phyloP scores from a whole-genome alignment of 2,797 vertebrate species.

The Avahi laniger region DNA sequence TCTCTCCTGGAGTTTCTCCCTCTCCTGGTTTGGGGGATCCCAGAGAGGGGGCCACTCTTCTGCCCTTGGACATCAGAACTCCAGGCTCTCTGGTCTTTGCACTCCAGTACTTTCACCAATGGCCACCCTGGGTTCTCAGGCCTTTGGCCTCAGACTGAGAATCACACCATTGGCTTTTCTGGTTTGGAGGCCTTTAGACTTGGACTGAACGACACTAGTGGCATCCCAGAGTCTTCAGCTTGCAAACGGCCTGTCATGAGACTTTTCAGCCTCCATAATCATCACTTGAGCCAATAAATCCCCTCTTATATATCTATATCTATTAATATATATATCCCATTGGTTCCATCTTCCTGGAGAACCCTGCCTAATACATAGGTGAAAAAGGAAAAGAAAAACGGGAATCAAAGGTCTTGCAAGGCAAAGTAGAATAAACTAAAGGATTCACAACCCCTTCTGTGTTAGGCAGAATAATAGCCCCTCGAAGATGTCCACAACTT shows the following conservation, averaged over 20 bases:
- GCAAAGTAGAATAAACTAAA: background rate
- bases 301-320: background rate
- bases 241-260: background rate
- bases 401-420: background rate
- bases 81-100: background rate
- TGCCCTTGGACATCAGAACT: background rate
- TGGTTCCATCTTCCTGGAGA: background rate
- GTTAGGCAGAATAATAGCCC: background rate
- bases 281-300: background rate
- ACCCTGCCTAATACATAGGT: background rate
- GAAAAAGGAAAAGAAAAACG: background rate
- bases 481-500: background rate
- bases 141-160: background rate
- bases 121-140: background rate
- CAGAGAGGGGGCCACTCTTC: background rate
- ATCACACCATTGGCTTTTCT: background rate
- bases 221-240: background rate
- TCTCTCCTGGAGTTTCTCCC: background rate
- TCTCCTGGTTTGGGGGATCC: too few species aligned
- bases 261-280: background rate
- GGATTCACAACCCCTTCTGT: background rate
- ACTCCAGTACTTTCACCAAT: background rate
- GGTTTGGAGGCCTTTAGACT: background rate
- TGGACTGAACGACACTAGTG: background rate
- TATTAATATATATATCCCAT: background rate